Base-by-base conservation (phyloP, 1,140 invertebrate species). In the Popillia japonica region DNA sequence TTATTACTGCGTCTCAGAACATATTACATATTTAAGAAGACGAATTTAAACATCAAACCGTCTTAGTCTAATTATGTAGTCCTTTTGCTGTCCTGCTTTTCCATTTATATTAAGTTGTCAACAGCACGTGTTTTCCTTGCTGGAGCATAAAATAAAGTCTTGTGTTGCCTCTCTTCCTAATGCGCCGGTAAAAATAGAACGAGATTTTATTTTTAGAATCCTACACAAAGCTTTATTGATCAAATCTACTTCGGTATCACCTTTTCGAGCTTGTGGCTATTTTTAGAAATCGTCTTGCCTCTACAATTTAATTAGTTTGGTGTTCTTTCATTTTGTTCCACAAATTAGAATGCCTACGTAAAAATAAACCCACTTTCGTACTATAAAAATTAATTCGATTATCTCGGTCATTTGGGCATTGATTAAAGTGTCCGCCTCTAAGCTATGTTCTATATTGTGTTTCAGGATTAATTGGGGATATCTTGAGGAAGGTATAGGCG, bases 191-290 rank as follows among this genome's bases (percentile, higher is more conserved):
- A 68, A 68, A 68, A 68, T 68, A 68, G 61, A 68, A 68, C 61
- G 61, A 14, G 22, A 68, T 22, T 23, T 68, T 68, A 68, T 68
- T 22, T 68, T 68, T 68, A 68, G 61, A 68, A 68, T 27, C 61
- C 61, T 34, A 68, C 61, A 68, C 61, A 68, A 68, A 68, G 61
- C 61, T 68, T 68, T 68, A 68, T 68, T 68, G 61, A 68, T 68
- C 61, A 68, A 68, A 68, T 68, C 61, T 68, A 68, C 61, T 68
- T 68, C 20, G 61, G 61, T 68, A 68, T 68, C 61, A 68, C 61
- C 61, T 68, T 68, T 68, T 68, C 61, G 61, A 20, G 61, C 61
- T 68, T 68, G 61, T 22, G 27, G 61, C 61, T 68, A 68, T 68
- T 68, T 68, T 68, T 68, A 68, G 61, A 68, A 68, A 7, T 2